Conservation (phyloP, 2,113 vertebrate species). For the human (Homo sapiens) region GRCh38 chr9:30141501-30142000, state of each 20-base stretch:
- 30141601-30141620: background rate
- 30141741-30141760: background rate
- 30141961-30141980: background rate
- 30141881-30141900: background rate
- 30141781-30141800: background rate
- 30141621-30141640: background rate
- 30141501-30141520: background rate
- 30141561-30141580: background rate
- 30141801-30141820: background rate
- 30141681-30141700: background rate
- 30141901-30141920: background rate
- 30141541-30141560: background rate
- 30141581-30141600: background rate
- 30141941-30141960: background rate
- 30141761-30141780: background rate
- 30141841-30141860: background rate
- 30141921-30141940: background rate
- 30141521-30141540: background rate
- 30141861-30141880: background rate
- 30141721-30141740: background rate
- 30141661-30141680: background rate
- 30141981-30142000: background rate
- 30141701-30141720: background rate
- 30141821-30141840: background rate
- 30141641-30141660: background rate